Evolutionary conservation across 2,113 vertebrate species (phyloP).

Genomic region (Naja naja): DNA sequence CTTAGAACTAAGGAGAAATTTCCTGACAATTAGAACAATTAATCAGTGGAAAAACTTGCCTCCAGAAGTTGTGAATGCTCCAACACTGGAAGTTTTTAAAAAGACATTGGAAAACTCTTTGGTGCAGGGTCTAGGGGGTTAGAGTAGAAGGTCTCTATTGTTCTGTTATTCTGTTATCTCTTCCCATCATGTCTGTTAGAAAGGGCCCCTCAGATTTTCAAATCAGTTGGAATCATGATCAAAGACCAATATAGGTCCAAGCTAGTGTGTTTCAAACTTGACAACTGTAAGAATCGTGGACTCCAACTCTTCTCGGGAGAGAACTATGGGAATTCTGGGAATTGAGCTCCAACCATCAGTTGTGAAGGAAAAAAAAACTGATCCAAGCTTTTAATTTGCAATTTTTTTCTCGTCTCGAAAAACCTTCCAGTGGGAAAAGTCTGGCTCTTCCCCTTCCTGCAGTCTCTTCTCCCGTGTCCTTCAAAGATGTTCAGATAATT

Average conservation of each 20-base stretch:
- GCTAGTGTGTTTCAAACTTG: not conserved
- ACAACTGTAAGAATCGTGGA: not conserved
- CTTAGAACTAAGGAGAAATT: not conserved
- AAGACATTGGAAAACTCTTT: not conserved
- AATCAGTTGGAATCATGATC: not conserved
- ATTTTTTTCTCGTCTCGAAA: not conserved
- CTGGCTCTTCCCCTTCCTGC: not conserved
- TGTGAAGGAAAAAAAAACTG: not conserved
- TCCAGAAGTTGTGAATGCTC: not conserved
- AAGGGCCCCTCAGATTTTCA: not conserved
- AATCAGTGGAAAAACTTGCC: not conserved
- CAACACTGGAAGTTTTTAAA: not conserved
- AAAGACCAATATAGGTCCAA: not conserved
- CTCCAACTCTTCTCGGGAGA: not conserved
- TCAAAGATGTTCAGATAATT: not conserved
- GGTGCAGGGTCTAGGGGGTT: not conserved
- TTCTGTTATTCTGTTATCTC: not conserved
- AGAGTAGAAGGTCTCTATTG: not conserved
- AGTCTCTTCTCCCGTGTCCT: not conserved
- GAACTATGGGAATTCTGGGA: not conserved
- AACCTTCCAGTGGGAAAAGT: not conserved
- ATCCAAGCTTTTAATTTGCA: not conserved
- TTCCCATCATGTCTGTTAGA: not conserved
- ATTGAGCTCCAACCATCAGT: not conserved
- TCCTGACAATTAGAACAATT: not conserved